phyloP scores from a whole-genome alignment of 2,888 invertebrate species.

The Ashinkailepas kermadecensis region DNA sequence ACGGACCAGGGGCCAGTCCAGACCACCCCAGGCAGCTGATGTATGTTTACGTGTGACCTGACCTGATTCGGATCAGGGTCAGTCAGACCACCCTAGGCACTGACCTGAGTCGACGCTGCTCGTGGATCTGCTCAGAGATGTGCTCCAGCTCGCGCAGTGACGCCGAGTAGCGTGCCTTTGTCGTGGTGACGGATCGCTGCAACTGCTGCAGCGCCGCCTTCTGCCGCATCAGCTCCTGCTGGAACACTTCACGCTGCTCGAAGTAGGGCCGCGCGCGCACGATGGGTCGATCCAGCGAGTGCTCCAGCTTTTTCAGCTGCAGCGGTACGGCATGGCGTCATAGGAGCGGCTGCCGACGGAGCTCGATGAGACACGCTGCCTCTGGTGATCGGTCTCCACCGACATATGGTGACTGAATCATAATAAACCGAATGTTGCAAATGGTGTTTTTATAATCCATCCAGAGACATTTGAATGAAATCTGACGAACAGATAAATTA shows the following conservation, averaged over 20 bases:
- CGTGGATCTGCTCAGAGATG: slow-evolving; percentile 13
- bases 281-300: slow-evolving; percentile 70
- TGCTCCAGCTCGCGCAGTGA: slow-evolving; percentile 76
- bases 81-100: no score
- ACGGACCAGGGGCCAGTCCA: not conserved
- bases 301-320: slow-evolving; percentile 68
- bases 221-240: slow-evolving; percentile 75
- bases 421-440: no score
- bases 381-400: no score
- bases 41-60: no score
- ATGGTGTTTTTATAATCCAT: no score
- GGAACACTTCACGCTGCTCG: slow-evolving; percentile 78
- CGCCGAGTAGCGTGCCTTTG: slow-evolving; percentile 72
- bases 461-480: no score
- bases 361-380: no score
- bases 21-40: not conserved
- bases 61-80: no score
- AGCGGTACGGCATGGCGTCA: slow-evolving; percentile 30
- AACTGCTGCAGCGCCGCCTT: slow-evolving; percentile 74
- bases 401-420: no score
- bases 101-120: not conserved
- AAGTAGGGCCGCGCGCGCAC: slow-evolving; percentile 83
- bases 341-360: no score
- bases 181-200: slow-evolving; percentile 66
- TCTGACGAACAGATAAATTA: no score